phyloP scores from a whole-genome alignment of 2,888 invertebrate genomes.

The Ypsolopha sequella region DNA sequence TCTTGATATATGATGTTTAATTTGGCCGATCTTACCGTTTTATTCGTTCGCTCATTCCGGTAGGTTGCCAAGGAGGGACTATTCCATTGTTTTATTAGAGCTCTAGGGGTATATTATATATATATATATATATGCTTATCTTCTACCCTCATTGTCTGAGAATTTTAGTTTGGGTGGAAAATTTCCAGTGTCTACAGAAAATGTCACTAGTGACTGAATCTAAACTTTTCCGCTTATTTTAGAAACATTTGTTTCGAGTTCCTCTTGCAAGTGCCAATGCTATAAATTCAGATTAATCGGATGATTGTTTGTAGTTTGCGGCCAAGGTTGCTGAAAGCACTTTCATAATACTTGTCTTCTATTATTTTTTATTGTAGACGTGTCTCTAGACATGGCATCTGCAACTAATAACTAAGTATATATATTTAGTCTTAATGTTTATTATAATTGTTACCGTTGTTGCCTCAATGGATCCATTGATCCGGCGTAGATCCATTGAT shows the following conservation, averaged over 20 bases:
- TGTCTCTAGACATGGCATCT: too few species aligned
- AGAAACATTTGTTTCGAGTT: slow-evolving; percentile 36
- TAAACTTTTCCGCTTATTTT: slow-evolving; percentile 23
- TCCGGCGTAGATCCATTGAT: too few species aligned
- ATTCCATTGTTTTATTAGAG: slow-evolving; percentile 17
- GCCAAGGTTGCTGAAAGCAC: slow-evolving; percentile 22
- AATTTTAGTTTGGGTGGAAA: too few species aligned
- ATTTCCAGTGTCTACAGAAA: not conserved
- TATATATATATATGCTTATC: too few species aligned
- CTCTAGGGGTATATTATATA: too few species aligned
- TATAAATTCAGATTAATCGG: slow-evolving; percentile 51
- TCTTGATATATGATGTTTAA: slow-evolving; percentile 28
- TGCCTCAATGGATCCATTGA: too few species aligned
- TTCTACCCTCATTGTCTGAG: too few species aligned
- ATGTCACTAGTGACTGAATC: not conserved
- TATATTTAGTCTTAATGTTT: too few species aligned
- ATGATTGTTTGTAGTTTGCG: slow-evolving; percentile 25
- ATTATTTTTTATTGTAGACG: not conserved
- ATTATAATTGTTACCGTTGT: too few species aligned
- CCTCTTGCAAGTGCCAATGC: slow-evolving; percentile 42
- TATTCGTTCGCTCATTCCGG: slow-evolving; percentile 20
- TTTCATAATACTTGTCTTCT: not conserved
- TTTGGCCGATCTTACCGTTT: slow-evolving; percentile 29
- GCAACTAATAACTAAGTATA: too few species aligned
- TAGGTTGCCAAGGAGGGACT: slow-evolving; percentile 32